phyloP scores from a whole-genome alignment of 2,888 invertebrate genomes.

The Scaptodrosophila latifasciaeformis region DNA sequence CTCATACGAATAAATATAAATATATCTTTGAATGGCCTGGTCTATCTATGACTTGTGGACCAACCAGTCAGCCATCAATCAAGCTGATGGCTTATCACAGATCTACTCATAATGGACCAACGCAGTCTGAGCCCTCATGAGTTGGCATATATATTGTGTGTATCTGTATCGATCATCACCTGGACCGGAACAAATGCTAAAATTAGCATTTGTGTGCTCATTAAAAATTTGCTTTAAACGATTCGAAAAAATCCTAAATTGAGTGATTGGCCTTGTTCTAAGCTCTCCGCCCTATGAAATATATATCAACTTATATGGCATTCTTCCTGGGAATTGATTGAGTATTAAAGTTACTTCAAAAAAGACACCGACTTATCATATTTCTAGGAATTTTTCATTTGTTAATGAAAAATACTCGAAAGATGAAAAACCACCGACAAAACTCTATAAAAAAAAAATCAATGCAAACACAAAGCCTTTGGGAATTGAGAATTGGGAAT shows the following conservation, averaged over 20 bases:
- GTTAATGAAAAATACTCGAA: conserved; percentile 50
- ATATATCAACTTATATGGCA: not conserved
- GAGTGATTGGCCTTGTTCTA: no score
- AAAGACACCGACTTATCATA: conserved; percentile 42
- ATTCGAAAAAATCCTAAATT: no score
- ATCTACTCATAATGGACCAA: conserved; percentile 13
- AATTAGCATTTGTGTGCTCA: conserved; percentile 33
- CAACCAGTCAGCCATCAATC: conserved; percentile 43
- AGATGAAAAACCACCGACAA: conserved; percentile 32
- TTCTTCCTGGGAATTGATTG: conserved; percentile 38
- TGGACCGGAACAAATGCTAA: conserved; percentile 46
- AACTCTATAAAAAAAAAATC: no score
- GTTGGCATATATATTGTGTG: conserved; percentile 22
- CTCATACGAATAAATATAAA: not conserved
- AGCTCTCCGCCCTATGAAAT: no score
- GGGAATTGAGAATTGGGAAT: not conserved
- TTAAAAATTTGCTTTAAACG: conserved; percentile 42
- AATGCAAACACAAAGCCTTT: conserved; percentile 51
- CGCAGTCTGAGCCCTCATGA: conserved; percentile 17
- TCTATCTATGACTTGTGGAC: not conserved
- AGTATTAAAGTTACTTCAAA: conserved; percentile 47
- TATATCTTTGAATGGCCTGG: conserved; percentile 2
- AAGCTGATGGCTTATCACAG: conserved; percentile 17
- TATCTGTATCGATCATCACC: conserved; percentile 24
- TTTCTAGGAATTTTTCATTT: conserved; percentile 53